Base-by-base conservation (phyloP, 2,113 vertebrate genomes). In the Natator depressus region DNA sequence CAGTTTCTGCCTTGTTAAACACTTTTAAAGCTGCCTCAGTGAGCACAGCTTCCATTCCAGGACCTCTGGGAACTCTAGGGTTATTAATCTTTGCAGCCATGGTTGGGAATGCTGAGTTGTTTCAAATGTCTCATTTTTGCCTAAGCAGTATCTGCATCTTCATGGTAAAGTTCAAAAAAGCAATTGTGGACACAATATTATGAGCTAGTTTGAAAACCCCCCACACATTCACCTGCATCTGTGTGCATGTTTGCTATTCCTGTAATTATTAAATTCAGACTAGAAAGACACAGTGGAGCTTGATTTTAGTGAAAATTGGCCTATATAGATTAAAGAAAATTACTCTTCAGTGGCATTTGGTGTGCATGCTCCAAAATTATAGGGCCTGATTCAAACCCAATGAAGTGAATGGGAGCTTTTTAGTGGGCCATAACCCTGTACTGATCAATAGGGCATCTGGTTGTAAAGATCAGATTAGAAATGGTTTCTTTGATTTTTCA, bases 1-100 rank as follows among this genome's bases (percentile, higher is more conserved):
- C 92, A 91, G 85, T 98, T 98, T 98, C 97, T 97, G 96, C 93
- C 92, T 97, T 96, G 89, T 97, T 97, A 96, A 96, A 96, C 84
- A 78, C 86, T 97, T 97, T 91, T 85, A 92, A 96, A 96, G 79
- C 82, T 93, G 49, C 80, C 85, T 79, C 80, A 75, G 46, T 94
- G 93, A n/a, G 46, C 53, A 69, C 79, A 82, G 51, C 42, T 94
- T 92, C 84, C 49, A 22, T 89, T 96, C 79, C n/a, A n/a, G 62
- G 89, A 75, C 88, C 83, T 13, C 85, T 89, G 82, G 91, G 83
- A 96, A 17, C 49, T 90, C 10, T 42, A 57, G 35, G 25, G 80
- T 94, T 89, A 76, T 80, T 81, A 1, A 2, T 92, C 42, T 95
- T 89, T 87, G 75, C 29, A 20, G n/a, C n/a, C 42, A 49, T 24